Base-by-base conservation (phyloP, 1,140 invertebrate genomes). In the Eubasilissa regina region DNA sequence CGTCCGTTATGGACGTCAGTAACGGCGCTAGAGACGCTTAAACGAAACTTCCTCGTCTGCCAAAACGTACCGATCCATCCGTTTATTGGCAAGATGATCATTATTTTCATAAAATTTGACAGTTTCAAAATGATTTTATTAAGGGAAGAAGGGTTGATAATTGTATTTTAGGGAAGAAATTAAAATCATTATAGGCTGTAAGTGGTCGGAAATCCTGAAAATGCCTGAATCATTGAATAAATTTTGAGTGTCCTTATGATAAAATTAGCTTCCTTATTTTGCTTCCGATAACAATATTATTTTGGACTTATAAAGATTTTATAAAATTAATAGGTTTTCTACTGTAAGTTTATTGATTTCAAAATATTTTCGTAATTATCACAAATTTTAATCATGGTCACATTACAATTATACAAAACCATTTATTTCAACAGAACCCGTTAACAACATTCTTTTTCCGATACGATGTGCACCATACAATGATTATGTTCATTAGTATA, bases 131-230 rank as follows among this genome's bases (percentile, higher is more conserved):
- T 19, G 21, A 62, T 62, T 62, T 35, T 62, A 35, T 12, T 12
- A 35, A 62, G 25, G 13, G 19, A 21, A 62, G 58, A 21, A 19
- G 58, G 58, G 58, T 62, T 62, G 58, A 62, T 62, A 21, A 35
- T 62, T 21, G 58, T 62, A 62, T 21, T 62, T 62, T 19, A 35
- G 58, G 25, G 25, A 62, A 62, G 17, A 62, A 62, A 62, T 62
- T 62, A 62, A 62, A 62, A 19, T 21, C 58, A 15, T 19, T 15
- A 17, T 55, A 6, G 53, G n/a, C 53, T 55, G 53, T 15, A 17
- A 55, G n/a, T 55, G 53, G n/a, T 55, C 19, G 19, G 11, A 55
- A n/a, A n/a, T n/a, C n/a, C n/a, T n/a, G n/a, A n/a, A 55, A 55
- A 55, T 10, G 53, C 53, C n/a, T 55, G 10, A 8, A n/a, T 15